These are phyloP conservation scores for Rana temporaria DNA, from an alignment of 2,113 vertebrate species.

Conservation along the genomic window DNA sequence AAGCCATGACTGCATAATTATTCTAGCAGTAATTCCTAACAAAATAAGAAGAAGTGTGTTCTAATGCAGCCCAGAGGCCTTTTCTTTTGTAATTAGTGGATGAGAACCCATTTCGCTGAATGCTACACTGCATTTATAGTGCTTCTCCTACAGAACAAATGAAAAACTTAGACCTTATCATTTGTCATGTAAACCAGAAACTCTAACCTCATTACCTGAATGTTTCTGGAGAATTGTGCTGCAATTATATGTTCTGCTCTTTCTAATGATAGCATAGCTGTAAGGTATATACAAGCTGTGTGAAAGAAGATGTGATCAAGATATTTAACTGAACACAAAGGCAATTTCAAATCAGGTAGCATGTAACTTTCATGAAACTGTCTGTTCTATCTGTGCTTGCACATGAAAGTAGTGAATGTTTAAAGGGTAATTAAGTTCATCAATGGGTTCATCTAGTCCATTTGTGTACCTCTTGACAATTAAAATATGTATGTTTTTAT, in stretches of 20 bases:
- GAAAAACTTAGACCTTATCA: neutral
- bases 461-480: too few relatives aligned
- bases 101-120: slow-evolving; percentile 26
- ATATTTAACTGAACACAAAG: neutral
- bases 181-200: slow-evolving; percentile 32
- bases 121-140: slow-evolving; percentile 17
- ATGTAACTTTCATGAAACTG: too few relatives aligned
- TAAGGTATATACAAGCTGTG: neutral
- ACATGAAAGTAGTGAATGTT: too few relatives aligned
- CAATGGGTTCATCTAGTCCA: too few relatives aligned
- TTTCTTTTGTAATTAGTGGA: slow-evolving; percentile 5
- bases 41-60: slow-evolving; percentile 15
- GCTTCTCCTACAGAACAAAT: neutral
- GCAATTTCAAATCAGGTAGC: neutral
- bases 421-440: too few relatives aligned
- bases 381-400: too few relatives aligned
- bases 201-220: slow-evolving; percentile 21
- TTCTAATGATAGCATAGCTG: neutral
- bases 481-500: too few relatives aligned
- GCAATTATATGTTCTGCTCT: slow-evolving; percentile 1
- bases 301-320: too few relatives aligned
- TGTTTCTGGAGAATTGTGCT: neutral
- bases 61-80: slow-evolving; percentile 6
- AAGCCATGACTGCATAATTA: neutral
- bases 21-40: slow-evolving; percentile 6